Evolutionary conservation across 2,113 vertebrate species (phyloP).

Genomic region (Xiphophorus maculatus): DNA sequence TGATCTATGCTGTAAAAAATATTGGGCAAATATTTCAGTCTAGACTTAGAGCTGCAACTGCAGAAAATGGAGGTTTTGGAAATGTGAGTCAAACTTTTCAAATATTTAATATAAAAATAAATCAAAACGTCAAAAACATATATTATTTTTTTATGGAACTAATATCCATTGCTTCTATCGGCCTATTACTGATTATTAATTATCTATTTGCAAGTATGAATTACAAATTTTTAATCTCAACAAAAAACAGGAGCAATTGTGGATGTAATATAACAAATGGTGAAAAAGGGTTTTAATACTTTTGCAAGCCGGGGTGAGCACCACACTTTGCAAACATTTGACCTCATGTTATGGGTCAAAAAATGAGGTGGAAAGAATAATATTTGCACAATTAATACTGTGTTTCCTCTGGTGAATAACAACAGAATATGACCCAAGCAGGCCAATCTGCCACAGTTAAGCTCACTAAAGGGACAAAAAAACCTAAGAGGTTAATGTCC

Average conservation of each 20-base stretch:
- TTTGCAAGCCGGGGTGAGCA: not conserved
- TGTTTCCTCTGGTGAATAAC: conserved; percentile 56
- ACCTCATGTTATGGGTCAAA: conserved; percentile 53
- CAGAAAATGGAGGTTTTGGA: no score
- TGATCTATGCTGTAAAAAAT: no score
- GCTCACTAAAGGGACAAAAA: conserved; percentile 52
- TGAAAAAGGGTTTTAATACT: not conserved
- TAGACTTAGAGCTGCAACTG: no score
- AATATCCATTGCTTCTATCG: no score
- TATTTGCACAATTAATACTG: conserved; percentile 72
- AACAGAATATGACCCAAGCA: conserved; percentile 52
- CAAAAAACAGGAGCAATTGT: not conserved
- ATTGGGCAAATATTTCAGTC: no score
- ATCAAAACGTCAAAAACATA: no score
- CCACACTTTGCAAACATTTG: conserved; percentile 35
- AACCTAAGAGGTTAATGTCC: conserved; percentile 48
- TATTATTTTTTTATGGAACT: no score
- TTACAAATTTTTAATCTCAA: no score
- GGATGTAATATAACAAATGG: not conserved
- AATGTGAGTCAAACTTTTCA: no score
- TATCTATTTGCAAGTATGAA: no score
- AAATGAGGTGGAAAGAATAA: conserved; percentile 32
- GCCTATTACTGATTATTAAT: no score
- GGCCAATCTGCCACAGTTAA: conserved; percentile 57
- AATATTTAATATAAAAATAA: no score